phyloP scores from a whole-genome alignment of 2,797 vertebrate species.

The Anguilla marmorata region DNA sequence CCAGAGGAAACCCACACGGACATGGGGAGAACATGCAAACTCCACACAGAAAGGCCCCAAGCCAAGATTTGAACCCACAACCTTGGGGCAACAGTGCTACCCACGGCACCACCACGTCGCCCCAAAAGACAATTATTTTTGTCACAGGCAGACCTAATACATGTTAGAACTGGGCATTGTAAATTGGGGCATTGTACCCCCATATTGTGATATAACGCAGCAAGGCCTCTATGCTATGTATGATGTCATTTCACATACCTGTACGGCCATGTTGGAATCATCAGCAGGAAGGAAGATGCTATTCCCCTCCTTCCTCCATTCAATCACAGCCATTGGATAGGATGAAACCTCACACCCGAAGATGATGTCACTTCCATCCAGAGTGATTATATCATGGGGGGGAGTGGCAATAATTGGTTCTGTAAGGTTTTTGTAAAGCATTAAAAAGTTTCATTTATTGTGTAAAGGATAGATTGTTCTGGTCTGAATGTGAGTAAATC shows the following conservation, averaged over 20 bases:
- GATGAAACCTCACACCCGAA: constrained; percentile 62
- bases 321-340: constrained; percentile 56
- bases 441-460: background rate
- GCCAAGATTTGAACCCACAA: no score
- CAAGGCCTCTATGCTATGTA: background rate
- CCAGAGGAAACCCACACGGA: no score
- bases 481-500: background rate
- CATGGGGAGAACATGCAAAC: no score
- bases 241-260: constrained; percentile 37
- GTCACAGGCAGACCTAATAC: background rate
- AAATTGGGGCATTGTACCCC: background rate
- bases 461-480: background rate
- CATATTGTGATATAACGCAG: background rate
- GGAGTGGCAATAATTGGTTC: constrained; percentile 56
- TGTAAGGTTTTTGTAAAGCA: constrained; percentile 31
- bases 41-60: no score
- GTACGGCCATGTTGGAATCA: constrained; percentile 50
- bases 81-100: no score
- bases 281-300: constrained; percentile 50
- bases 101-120: no score
- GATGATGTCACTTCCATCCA: constrained; percentile 57
- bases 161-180: background rate
- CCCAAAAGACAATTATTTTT: background rate
- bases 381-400: constrained; percentile 47
- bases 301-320: constrained; percentile 60